Evolutionary conservation across 2,113 vertebrate genomes (phyloP).

Genomic region (Larimichthys polyactis): DNA sequence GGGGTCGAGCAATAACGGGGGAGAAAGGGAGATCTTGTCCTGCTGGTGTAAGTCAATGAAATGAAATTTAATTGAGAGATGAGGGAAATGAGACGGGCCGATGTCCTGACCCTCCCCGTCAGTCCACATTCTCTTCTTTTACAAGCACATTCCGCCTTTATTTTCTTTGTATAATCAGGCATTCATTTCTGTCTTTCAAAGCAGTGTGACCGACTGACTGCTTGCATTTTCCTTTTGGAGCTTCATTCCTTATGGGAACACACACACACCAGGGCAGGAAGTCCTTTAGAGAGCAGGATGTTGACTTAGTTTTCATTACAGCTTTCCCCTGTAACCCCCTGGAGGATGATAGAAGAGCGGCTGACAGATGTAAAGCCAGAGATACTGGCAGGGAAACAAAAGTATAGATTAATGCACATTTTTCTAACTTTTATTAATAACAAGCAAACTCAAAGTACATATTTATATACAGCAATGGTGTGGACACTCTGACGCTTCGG

Average conservation of each 20-base stretch:
- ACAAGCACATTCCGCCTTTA: constrained; percentile 4
- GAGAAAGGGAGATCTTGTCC: constrained; percentile 7
- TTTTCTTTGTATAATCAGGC: constrained; percentile 50
- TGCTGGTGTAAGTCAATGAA: constrained; percentile 4
- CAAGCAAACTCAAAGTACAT: constrained; percentile 19
- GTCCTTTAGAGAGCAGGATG: constrained; percentile 75
- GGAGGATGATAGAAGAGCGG: constrained; percentile 48
- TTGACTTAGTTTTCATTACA: constrained; percentile 79
- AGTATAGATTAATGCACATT: constrained; percentile 46
- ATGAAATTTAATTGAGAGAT: constrained; percentile 32
- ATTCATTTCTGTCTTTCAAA: constrained; percentile 40
- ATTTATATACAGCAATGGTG: constrained; percentile 6
- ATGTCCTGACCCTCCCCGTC: constrained; percentile 32
- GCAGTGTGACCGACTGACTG: constrained; percentile 23
- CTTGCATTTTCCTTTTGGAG: constrained; percentile 32
- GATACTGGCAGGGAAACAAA: constrained; percentile 29
- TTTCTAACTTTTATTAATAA: constrained; percentile 33
- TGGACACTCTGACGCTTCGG: neutral
- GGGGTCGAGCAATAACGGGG: neutral
- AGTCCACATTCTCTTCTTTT: neutral
- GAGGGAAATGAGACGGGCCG: neutral
- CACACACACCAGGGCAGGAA: constrained; percentile 56
- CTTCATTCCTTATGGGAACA: constrained; percentile 24
- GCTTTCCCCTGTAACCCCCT: constrained; percentile 49
- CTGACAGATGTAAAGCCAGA: constrained; percentile 53